Conservation (phyloP, 2,797 vertebrate species). For the Leptodactylus fallax region DNA sequence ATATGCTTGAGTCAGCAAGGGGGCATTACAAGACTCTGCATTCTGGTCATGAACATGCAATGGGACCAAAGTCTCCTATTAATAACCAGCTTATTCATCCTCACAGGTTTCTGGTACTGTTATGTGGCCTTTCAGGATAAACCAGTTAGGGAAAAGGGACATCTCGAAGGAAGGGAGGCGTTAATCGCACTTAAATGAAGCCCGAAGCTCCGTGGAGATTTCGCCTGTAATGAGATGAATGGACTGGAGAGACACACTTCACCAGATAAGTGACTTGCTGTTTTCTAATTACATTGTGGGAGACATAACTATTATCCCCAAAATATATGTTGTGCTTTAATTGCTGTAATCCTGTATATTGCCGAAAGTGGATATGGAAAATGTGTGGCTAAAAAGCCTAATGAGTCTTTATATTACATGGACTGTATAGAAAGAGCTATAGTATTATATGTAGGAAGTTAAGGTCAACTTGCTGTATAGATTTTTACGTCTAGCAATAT, state of each 20-base stretch:
- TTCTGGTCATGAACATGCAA: slow-evolving; percentile 30
- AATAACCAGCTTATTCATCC: slow-evolving; percentile 67
- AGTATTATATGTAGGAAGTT: too few species aligned
- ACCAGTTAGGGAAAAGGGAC: slow-evolving; percentile 68
- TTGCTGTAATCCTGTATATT: slow-evolving; percentile 9
- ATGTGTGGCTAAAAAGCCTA: too few species aligned
- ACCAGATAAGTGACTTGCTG: slow-evolving; percentile 26
- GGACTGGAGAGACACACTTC: slow-evolving; percentile 61
- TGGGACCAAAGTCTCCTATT: slow-evolving; percentile 68
- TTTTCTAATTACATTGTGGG: slow-evolving; percentile 47
- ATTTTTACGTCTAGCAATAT: too few species aligned
- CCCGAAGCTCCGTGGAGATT: slow-evolving; percentile 72
- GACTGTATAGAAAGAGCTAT: too few species aligned
- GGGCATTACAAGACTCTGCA: slow-evolving; percentile 43
- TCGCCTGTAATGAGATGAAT: slow-evolving; percentile 75
- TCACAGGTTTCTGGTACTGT: slow-evolving; percentile 18
- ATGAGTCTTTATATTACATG: too few species aligned
- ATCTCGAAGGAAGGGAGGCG: slow-evolving; percentile 65
- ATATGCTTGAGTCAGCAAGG: background rate
- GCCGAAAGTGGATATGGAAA: background rate
- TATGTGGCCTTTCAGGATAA: slow-evolving; percentile 64
- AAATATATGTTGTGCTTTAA: slow-evolving; percentile 15
- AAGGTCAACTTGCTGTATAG: too few species aligned
- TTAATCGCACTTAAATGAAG: slow-evolving; percentile 80
- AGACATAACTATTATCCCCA: slow-evolving; percentile 14